phyloP scores from a whole-genome alignment of 2,888 invertebrate genomes.

The Endotricha flammealis region DNA sequence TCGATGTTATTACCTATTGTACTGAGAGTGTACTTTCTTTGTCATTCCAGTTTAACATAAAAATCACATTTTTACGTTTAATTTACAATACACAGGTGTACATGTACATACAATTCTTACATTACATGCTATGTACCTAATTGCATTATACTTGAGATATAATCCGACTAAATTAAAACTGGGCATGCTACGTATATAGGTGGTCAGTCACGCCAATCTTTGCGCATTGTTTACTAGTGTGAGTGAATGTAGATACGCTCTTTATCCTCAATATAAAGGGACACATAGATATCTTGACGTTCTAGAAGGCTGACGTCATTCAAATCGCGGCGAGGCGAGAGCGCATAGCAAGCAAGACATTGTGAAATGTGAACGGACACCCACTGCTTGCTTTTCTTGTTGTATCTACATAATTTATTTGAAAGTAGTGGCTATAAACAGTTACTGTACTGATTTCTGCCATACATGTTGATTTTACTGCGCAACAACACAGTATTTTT shows the following conservation, averaged over 20 bases:
- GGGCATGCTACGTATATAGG: constrained; percentile 25
- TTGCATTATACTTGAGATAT: too few species aligned
- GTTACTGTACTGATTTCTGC: constrained; percentile 69
- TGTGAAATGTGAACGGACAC: constrained; percentile 78
- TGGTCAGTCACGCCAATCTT: constrained; percentile 21
- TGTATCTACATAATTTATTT: constrained; percentile 61
- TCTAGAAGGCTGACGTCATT: constrained; percentile 76
- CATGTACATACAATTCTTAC: too few species aligned
- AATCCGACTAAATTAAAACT: constrained; percentile 41
- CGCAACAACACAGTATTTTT: constrained; percentile 53
- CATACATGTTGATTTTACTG: constrained; percentile 67
- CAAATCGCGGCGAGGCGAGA: constrained; percentile 47
- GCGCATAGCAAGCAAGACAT: constrained; percentile 66
- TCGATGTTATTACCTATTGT: neutral
- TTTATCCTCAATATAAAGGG: constrained; percentile 71
- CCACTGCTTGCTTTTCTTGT: constrained; percentile 64
- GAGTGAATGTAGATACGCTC: constrained; percentile 53
- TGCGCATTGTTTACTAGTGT: constrained; percentile 49
- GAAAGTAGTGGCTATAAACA: constrained; percentile 73
- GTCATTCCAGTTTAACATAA: too few species aligned
- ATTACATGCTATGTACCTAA: too few species aligned
- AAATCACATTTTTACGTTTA: too few species aligned
- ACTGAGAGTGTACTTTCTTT: neutral
- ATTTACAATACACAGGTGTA: too few species aligned
- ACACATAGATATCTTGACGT: constrained; percentile 55